Percentiles rank a stretch among this genome's conserved stretches.
Conservation (phyloP, 2,113 vertebrate genomes). For the Odocoileus hemionus region DNA sequence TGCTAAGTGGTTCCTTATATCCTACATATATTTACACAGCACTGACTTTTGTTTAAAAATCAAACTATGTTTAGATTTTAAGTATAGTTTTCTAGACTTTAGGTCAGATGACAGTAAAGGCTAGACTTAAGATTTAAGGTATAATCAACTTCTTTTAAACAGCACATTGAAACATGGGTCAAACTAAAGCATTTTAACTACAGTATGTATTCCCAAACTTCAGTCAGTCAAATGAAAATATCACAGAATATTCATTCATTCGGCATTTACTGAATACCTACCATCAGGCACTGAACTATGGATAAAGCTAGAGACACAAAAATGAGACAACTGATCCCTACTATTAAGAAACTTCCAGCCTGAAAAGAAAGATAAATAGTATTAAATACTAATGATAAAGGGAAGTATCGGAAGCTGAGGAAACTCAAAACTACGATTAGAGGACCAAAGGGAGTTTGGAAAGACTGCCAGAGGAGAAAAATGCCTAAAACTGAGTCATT, state of each 20-base stretch:
- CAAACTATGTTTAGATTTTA: conserved; percentile 24
- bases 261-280: background rate
- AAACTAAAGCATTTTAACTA: background rate
- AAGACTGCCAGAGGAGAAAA: background rate
- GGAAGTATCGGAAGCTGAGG: background rate
- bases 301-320: background rate
- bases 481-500: background rate
- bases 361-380: background rate
- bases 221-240: background rate
- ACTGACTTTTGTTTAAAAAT: conserved; percentile 11
- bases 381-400: background rate
- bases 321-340: background rate
- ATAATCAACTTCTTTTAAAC: background rate
- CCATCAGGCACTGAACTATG: background rate
- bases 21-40: background rate
- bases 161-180: background rate
- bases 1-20: background rate
- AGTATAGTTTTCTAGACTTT: background rate
- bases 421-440: background rate
- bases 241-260: background rate
- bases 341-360: background rate
- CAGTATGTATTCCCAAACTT: background rate
- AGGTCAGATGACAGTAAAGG: background rate
- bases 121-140: background rate
- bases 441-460: background rate